Conservation (phyloP, 1,140 invertebrate species). For the Apis mellifera region DNA sequence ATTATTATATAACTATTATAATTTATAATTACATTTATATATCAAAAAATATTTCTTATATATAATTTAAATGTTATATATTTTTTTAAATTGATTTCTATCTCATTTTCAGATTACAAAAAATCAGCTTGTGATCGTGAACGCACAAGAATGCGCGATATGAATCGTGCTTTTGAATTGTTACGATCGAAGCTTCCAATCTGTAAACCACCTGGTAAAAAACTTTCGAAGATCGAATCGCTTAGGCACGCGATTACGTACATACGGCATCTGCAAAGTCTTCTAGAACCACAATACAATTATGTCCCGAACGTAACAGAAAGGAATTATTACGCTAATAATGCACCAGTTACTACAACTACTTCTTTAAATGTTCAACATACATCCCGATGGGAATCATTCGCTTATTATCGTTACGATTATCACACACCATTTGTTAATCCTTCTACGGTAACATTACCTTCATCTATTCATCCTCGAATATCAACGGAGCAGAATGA, state of each 20-base stretch:
- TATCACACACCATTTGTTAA: constrained; percentile 73
- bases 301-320: constrained; percentile 70
- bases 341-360: constrained; percentile 6
- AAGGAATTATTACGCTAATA: constrained; percentile 56
- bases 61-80: too few relatives aligned
- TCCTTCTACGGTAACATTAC: constrained; percentile 60
- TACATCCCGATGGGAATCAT: constrained; percentile 75
- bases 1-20: too few relatives aligned
- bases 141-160: constrained; percentile 92
- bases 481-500: constrained; percentile 64
- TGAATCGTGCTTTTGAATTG: constrained; percentile 93
- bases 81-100: not conserved
- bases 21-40: too few relatives aligned
- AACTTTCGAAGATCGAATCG: constrained; percentile 93
- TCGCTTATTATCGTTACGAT: constrained; percentile 78
- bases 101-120: constrained; percentile 86
- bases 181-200: constrained; percentile 89
- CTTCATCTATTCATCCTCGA: constrained; percentile 64
- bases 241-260: constrained; percentile 91
- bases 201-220: constrained; percentile 92
- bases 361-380: constrained; percentile 73
- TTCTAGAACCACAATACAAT: constrained; percentile 81
- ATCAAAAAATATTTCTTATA: too few relatives aligned
- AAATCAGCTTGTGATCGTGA: constrained; percentile 93
- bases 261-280: constrained; percentile 88